Conservation (phyloP, 2,113 vertebrate species). For the Grallaria varia region DNA sequence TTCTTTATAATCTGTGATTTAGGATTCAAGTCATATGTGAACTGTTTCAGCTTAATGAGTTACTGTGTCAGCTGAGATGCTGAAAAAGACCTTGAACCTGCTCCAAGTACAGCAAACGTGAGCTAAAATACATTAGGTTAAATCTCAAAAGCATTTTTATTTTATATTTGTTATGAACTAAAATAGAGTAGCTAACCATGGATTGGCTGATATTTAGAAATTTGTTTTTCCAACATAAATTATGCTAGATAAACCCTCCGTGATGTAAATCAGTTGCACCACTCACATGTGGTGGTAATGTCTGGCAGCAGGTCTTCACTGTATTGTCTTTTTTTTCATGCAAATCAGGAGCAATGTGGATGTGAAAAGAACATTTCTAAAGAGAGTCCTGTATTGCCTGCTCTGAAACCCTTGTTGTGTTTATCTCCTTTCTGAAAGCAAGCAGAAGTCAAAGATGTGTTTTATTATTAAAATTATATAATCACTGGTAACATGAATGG, state of each 20-base stretch:
- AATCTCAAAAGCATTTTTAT: neutral
- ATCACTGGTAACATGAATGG: neutral
- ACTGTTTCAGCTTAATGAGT: neutral
- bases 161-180: neutral
- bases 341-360: neutral
- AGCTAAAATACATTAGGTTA: neutral
- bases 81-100: neutral
- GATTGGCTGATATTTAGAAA: neutral
- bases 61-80: neutral
- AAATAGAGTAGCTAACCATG: neutral
- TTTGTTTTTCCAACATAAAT: neutral
- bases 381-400: neutral
- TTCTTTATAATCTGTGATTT: neutral
- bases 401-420: neutral
- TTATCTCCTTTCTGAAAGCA: neutral
- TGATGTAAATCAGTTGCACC: accelerated
- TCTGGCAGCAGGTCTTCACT: neutral
- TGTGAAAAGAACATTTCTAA: neutral
- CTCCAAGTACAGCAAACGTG: neutral
- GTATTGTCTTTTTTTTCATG: neutral
- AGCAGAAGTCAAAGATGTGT: accelerated
- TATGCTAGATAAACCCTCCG: neutral
- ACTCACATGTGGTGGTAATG: neutral
- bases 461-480: neutral
- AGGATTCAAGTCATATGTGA: neutral